Evolutionary conservation across 1,140 invertebrate genomes (phyloP), one percentile per base, ranked within the genome.

Genomic region (Drosophila melanica): DNA sequence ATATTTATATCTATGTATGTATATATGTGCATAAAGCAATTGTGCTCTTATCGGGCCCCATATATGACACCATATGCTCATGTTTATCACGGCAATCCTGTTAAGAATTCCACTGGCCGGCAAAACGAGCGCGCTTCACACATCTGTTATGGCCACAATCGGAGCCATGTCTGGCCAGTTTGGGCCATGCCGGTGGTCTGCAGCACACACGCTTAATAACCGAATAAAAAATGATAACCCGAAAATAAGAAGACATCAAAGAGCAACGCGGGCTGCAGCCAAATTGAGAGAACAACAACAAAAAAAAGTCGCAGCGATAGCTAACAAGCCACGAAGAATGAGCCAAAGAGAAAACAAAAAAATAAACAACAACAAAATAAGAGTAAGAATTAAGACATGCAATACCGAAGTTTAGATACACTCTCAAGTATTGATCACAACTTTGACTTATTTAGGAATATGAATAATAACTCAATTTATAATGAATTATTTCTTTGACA

Each of bases 141-240:
- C 84, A 87, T 87, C 84, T 87, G 84, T 82, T 86, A 45, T 44
- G 48, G 60, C 16, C 27, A 48, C 23, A 11, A 35, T 35, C 5
- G 54, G 27, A 10, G 48, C 20, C 20, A 11, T 44, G 55, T 23
- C 41, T 11, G 41, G 41, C 41, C 42, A n/a, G 51, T 47, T 44
- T 33, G 37, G 42, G 37, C 77, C 23, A 39, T 63, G 64, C 64
- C 54, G 81, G 81, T 85, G 81, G 81, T 86, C 81, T 62, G 23
- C 62, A 51, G 59, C 69, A 72, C 69, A 72, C 75, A 79, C 65
- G 80, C 84, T 89, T 87, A 87, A 84, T 90, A 89, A 90, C 85
- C 80, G 85, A 89, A 90, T 89, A 89, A 89, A 89, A 89, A 89
- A 89, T 89, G 84, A 89, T 89, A 89, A 90, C 84, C 85, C 85